Evolutionary conservation across 1,140 invertebrate species (phyloP), one percentile per base, ranked within the genome.

Genomic region (Halictus rubicundus): DNA sequence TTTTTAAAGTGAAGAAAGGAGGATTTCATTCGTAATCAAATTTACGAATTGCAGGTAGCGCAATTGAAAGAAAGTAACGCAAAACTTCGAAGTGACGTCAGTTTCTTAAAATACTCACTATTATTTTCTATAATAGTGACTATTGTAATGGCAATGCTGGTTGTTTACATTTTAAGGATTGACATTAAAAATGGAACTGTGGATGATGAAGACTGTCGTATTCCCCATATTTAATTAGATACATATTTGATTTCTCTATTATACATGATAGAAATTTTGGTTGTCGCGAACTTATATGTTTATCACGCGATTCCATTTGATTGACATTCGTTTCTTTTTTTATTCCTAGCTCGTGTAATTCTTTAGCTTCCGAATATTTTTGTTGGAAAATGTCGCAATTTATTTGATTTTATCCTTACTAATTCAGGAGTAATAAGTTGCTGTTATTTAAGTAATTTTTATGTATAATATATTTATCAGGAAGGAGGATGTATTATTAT

Each of bases 41-140:
- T 52, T 68, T 6, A 14, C n/a, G 23, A 9, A 81, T 88, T 91
- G 76, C 76, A 93, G 92, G 89, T 93, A 25, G 75, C 68, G 23
- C 88, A 84, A 39, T 76, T 93, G 78, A 89, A 92, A 83, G 90
- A 93, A 37, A 83, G 82, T 75, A 88, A 90, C 23, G 75, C 75
- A 1, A 91, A 88, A 32, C 52, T 93, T 32, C 83, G 90, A 23
- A 89, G 78, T 32, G 89, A 93, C 0, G 39, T 93, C 5, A 79
- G 68, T 8, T 88, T 73, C 14, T 42, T 92, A 74, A 93, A 92
- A 75, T 88, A 90, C 63, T 77, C 92, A 68, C 69, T 92, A 68
- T 81, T 92, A 1, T 63, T 92, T 60, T 91, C 88, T 27, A 90
- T 92, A 46, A 81, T 90, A 60, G 32, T 91, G 46, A 91, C 87